Base-by-base conservation (phyloP, 2,888 invertebrate species). In the Epinotia bilunana region DNA sequence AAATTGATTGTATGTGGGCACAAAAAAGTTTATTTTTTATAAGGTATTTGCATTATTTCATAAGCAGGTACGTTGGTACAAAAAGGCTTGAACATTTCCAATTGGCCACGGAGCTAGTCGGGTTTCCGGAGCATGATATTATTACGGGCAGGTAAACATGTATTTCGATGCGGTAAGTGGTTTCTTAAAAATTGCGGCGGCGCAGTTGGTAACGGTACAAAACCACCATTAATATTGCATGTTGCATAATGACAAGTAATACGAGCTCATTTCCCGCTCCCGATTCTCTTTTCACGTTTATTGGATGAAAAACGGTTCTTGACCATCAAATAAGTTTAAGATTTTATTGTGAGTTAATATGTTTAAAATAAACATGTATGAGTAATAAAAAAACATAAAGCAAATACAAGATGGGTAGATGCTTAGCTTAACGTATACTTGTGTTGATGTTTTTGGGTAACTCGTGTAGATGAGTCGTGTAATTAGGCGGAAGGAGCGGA, bases 241-340 rank as follows among this genome's bases (percentile, higher is more conserved):
- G 85, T 87, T 89, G 86, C 86, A 84, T 88, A 88, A 88, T 82
- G 83, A 84, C 84, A 84, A 86, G 86, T 86, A 83, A 86, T 87
- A 88, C 84, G 86, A 87, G 86, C 83, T 88, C 87, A 91, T 91
- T 91, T 91, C 88, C 90, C 88, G 87, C 83, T 81, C 78, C 83
- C 81, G 81, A 78, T 83, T 82, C 84, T 86, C 85, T 87, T 87
- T 86, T 87, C 85, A 85, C 86, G 85, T 85, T 86, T 84, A 84
- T 75, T 65, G 53, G 16, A 71, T 23, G 23, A 71, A 53, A 74
- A 62, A 70, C 72, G 55, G 75, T 65, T 53, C 55, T 20, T 61
- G 58, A 68, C 53, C 61, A 71, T 68, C 20, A 53, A 67, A 23
- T 57, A 58, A 61, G 65, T 57, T 18, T 53, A 6, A 9, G 9